Conservation (phyloP, 2,888 invertebrate genomes). For the Dicycla oo region DNA sequence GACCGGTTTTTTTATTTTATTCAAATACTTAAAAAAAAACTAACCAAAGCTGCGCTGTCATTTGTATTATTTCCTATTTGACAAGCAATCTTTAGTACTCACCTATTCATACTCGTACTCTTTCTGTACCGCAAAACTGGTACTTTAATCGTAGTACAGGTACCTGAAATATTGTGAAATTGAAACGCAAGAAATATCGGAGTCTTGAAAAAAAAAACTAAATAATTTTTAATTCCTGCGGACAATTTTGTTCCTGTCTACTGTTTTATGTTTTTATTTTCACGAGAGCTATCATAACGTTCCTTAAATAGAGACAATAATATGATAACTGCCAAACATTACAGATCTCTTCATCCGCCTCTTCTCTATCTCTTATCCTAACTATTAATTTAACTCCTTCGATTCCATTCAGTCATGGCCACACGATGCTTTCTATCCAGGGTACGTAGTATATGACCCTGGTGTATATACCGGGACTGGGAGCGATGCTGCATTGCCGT, state of each 20-base stretch:
- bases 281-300: too few relatives aligned
- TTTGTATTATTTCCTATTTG: background rate
- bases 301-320: too few relatives aligned
- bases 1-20: too few relatives aligned
- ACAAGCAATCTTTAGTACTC: background rate
- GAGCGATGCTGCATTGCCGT: constrained; percentile 35
- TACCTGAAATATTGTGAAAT: background rate
- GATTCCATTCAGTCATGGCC: background rate
- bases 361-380: background rate
- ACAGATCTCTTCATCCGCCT: background rate
- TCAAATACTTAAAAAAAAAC: too few relatives aligned
- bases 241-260: too few relatives aligned
- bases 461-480: constrained; percentile 11
- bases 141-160: background rate
- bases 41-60: background rate
- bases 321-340: background rate
- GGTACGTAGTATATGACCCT: constrained; percentile 19
- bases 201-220: background rate
- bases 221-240: too few relatives aligned
- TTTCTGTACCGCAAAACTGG: background rate
- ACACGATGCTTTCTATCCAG: constrained; percentile 26
- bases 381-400: background rate
- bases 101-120: too few relatives aligned
- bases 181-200: too few relatives aligned
- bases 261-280: background rate